Evolutionary conservation across 2,888 invertebrate species (phyloP), one percentile per base, ranked within the genome.

Genomic region (Phasia obesa): DNA sequence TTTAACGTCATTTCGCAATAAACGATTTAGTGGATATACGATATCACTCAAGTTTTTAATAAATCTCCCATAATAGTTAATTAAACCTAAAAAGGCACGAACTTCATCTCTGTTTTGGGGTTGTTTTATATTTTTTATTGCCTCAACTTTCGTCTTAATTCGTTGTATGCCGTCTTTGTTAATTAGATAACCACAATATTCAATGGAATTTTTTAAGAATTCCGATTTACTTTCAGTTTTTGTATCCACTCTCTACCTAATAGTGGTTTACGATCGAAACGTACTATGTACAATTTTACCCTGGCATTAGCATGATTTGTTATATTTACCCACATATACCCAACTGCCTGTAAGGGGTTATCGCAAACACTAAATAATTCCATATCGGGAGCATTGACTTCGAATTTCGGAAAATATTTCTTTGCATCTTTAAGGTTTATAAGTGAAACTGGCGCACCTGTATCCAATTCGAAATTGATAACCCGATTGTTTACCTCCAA

Each of bases 151-250:
- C 6, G 13, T 47, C 5, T 5, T 17, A 17, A 4, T 47, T 19
- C 9, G 6, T 2, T 19, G 19, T 44, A 91, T 87, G 2, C 89
- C 89, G 1, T 85, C 86, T 67, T 88, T 86, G 85, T 35, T 19
- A 4, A 47, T 19, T 7, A 17, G 2, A 7, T 17, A 47, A 19
- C 44, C 44, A 5, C 44, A 47, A 47, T 47, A 47, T 19, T 47
- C 44, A 17, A 47, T 47, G 17, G 44, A n/a, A 47, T 4, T 3
- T 17, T 47, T 47, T 3, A 57, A 11, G 9, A 31, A 57, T 19
- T 25, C 44, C 2, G 44, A 47, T 9, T 51, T 51, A 51, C 51
- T 51, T 51, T 23, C 15, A 13, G 23, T 7, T 51, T 23, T 51
- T 23, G 19, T 15, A 53, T 15, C 53, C 53, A 53, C 25, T 53